Evolutionary conservation across 2,797 vertebrate species (phyloP), one percentile per base, ranked within the genome.

Genomic region (Ispidina lecontei): DNA sequence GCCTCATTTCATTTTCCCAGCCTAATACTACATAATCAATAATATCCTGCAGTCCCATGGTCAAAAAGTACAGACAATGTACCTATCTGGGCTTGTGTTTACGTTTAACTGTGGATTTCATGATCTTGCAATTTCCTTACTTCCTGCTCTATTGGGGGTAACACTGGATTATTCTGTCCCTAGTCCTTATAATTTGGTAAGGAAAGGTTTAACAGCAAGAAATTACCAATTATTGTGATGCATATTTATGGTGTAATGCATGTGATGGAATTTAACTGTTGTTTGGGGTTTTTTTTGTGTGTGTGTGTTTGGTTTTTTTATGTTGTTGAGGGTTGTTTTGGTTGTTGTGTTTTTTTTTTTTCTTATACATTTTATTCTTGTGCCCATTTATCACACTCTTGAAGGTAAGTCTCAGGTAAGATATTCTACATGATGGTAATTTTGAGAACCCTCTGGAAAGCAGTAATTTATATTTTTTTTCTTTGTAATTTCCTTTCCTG

Each of bases 1-100:
- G 67, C 69, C 37, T 94, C 58, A 63, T 82, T 95, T 91, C 23
- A 74, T 91, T 89, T 94, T 70, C 49, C 47, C 68, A 84, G 69
- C 16, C 64, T 63, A 74, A 31, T 64, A 64, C 68, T 60, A 71
- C 1, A 2, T 73, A 90, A 87, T 89, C 91, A 90, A 79, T 90
- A 90, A 56, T 35, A 70, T 60, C 47, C 60, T 67, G 60, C 44
- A 64, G 56, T 71, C 78, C 26, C 31, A 25, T 4, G 84, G 71
- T 79, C 22, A 84, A 64, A 70, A 90, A 79, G 10, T 28, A 10
- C 41, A 82, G 78, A 37, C 25, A 23, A 10, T 37, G 25, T 87
- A 77, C 28, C 33, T 82, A 33, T 51, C 81, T 10, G 4, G 43
- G 20, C 25, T 56, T 84, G 22, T 35, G 39, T 81, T 91, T 87